Evolutionary conservation across 2,888 invertebrate genomes (phyloP).

Genomic region (Hemithea aestivaria): DNA sequence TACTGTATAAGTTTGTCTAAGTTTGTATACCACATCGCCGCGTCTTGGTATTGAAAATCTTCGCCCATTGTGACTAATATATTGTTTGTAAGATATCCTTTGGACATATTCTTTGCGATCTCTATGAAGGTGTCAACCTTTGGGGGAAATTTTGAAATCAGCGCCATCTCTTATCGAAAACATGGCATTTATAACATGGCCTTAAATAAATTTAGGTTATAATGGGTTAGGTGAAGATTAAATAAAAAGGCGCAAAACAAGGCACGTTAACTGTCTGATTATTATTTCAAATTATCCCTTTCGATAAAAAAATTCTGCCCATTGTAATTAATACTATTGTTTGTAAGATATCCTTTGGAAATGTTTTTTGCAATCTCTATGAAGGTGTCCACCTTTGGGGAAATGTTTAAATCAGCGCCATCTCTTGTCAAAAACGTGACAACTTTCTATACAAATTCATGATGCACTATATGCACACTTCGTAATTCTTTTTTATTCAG

Average conservation of each 20-base stretch:
- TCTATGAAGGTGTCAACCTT: conserved; percentile 65
- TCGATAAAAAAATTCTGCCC: conserved; percentile 98
- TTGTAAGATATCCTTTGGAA: conserved; percentile 77
- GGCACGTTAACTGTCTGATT: no score
- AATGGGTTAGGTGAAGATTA: no score
- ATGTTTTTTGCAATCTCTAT: conserved; percentile 75
- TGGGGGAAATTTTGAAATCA: conserved; percentile 6
- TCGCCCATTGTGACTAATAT: conserved; percentile 95
- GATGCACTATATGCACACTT: no score
- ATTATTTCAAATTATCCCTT: no score
- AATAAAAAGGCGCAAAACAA: no score
- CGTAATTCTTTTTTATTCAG: no score
- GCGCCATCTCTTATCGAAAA: conserved; percentile 11
- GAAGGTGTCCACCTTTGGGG: conserved; percentile 52
- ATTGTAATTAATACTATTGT: conserved; percentile 92
- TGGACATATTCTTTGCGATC: conserved; percentile 73
- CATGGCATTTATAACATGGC: neutral
- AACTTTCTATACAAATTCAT: no score
- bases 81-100: conserved; percentile 82
- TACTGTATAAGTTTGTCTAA: conserved; percentile 29
- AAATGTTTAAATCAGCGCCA: conserved; percentile 11
- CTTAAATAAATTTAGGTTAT: no score
- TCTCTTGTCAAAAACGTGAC: conserved; percentile 4
- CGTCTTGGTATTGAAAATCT: conserved; percentile 92
- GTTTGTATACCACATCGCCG: conserved; percentile 89